A percentile compares a stretch with the other conserved stretches of the same genome.
phyloP scores from a whole-genome alignment of 2,888 invertebrate genomes.

The Sipha maydis region DNA sequence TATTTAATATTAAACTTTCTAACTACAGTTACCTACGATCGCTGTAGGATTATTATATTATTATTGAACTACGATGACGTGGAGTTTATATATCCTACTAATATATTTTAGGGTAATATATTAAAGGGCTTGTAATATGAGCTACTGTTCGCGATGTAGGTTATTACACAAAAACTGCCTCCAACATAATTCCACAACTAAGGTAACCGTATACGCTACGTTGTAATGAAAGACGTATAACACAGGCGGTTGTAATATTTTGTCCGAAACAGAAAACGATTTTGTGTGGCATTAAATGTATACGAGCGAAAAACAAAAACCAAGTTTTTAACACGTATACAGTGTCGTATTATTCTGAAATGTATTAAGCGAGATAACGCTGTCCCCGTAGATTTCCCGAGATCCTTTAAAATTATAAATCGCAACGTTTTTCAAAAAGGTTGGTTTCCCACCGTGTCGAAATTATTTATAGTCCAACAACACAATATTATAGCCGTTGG shows the following conservation, averaged over 20 bases:
- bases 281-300: not conserved
- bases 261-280: not conserved
- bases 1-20: not conserved
- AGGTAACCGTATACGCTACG: too few species aligned
- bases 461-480: not conserved
- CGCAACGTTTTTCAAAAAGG: not conserved
- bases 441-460: not conserved
- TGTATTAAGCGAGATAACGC: not conserved
- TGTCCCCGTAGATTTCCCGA: not conserved
- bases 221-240: too few species aligned
- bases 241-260: not conserved
- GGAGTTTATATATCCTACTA: not conserved
- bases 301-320: not conserved
- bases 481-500: not conserved
- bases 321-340: not conserved
- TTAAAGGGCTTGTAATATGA: not conserved
- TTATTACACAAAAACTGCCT: not conserved
- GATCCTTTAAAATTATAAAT: not conserved
- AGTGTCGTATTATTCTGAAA: not conserved
- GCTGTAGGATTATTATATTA: not conserved
- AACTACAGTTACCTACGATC: not conserved
- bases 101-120: not conserved
- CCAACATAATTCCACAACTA: not conserved
- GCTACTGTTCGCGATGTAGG: not conserved
- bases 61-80: not conserved